phyloP scores from a whole-genome alignment of 2,797 vertebrate species.

The Halcyon chelicuti region DNA sequence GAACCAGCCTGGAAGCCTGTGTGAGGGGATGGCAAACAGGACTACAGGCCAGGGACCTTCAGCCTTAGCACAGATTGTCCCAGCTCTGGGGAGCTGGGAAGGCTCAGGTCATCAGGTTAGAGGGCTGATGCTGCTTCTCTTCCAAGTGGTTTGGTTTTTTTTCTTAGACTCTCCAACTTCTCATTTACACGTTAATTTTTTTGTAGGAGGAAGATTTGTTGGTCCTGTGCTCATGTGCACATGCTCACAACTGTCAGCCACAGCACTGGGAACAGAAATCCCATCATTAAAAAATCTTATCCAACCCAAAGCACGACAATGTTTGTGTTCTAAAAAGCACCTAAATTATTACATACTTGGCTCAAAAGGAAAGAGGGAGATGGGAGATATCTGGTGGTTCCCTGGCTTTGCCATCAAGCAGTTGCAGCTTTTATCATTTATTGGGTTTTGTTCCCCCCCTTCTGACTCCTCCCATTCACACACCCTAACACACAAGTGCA shows the following conservation, averaged over 20 bases:
- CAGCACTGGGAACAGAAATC: background rate
- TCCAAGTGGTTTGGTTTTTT: background rate
- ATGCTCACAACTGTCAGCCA: background rate
- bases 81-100: background rate
- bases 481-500: fast-evolving
- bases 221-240: too few species aligned
- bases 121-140: background rate
- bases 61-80: background rate
- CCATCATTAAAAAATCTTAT: background rate
- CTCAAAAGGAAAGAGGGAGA: background rate
- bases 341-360: background rate
- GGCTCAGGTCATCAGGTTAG: background rate
- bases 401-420: background rate
- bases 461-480: background rate
- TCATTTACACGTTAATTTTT: background rate
- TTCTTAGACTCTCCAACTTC: background rate
- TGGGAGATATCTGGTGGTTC: background rate
- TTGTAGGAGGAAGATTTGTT: background rate
- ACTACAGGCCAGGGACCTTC: background rate
- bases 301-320: background rate
- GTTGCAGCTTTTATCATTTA: background rate
- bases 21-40: background rate
- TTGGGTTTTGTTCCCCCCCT: background rate
- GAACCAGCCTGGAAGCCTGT: background rate
- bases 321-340: background rate